Percentiles rank a stretch among this genome's conserved stretches.
Evolutionary conservation across 2,888 invertebrate species (phyloP).

Genomic region (Hylaea fasciaria): DNA sequence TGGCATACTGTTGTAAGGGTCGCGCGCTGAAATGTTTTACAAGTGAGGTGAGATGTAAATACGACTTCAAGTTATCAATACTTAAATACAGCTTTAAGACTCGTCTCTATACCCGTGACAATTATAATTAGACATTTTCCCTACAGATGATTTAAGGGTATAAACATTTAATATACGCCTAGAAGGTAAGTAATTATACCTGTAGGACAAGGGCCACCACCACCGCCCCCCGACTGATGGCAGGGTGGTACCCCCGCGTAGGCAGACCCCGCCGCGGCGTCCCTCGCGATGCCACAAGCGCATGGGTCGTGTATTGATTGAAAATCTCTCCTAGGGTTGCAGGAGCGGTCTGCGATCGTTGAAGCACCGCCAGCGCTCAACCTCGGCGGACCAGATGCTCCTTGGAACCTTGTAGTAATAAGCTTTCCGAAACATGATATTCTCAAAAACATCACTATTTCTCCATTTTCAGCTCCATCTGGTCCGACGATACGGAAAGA

Average conservation of each 20-base stretch:
- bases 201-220: slow-evolving; percentile 58
- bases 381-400: slow-evolving; percentile 60
- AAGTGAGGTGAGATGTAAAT: not conserved
- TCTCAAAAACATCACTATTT: slow-evolving; percentile 86
- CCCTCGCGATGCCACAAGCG: slow-evolving; percentile 65
- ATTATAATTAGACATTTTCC: too few relatives aligned
- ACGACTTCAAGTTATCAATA: too few relatives aligned
- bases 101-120: too few relatives aligned
- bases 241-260: slow-evolving; percentile 40
- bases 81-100: too few relatives aligned
- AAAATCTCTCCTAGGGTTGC: slow-evolving; percentile 62
- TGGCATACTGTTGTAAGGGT: slow-evolving; percentile 70
- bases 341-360: slow-evolving; percentile 67
- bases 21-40: slow-evolving; percentile 47
- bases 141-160: too few relatives aligned
- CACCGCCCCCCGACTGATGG: slow-evolving; percentile 39
- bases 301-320: slow-evolving; percentile 69
- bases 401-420: slow-evolving; percentile 88
- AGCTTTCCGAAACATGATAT: slow-evolving; percentile 88
- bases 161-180: too few relatives aligned
- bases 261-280: slow-evolving; percentile 35
- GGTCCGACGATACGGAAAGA: slow-evolving; percentile 82
- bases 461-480: slow-evolving; percentile 82
- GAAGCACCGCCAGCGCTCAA: slow-evolving; percentile 52
- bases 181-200: slow-evolving; percentile 45